phyloP scores from a whole-genome alignment of 2,797 vertebrate species.

The Cossypha caffra region DNA sequence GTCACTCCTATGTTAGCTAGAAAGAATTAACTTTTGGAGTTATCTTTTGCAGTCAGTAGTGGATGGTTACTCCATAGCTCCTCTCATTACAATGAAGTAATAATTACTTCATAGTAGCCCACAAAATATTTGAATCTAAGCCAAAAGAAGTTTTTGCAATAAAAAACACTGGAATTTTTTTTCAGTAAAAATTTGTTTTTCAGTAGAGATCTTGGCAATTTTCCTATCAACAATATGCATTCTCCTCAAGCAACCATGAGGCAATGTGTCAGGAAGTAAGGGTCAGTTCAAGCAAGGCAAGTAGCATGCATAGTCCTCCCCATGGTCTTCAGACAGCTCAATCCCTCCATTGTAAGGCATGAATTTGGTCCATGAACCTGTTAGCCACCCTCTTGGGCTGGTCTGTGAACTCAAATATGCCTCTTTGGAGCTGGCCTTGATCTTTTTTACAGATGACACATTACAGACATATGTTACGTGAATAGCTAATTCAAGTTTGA shows the following conservation, averaged over 20 bases:
- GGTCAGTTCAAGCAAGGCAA: neutral
- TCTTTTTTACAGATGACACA: neutral
- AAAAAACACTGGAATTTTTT: neutral
- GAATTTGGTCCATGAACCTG: neutral
- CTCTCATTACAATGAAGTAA: neutral
- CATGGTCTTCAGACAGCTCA: neutral
- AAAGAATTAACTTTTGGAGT: neutral
- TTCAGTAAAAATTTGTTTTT: neutral
- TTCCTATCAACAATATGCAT: neutral
- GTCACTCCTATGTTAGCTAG: neutral
- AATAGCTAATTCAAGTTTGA: neutral
- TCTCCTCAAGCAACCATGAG: neutral
- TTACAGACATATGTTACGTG: neutral
- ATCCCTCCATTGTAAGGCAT: no score
- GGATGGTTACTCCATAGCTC: neutral
- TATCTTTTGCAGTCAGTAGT: neutral
- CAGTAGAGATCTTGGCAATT: neutral
- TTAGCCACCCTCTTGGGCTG: fast-evolving
- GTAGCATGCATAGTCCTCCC: neutral
- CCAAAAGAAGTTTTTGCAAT: neutral
- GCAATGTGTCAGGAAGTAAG: neutral
- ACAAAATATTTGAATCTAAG: neutral
- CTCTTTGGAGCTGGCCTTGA: neutral
- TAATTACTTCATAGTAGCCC: neutral
- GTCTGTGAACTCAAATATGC: neutral